Evolutionary conservation across 1,140 invertebrate genomes (phyloP).

Genomic region (Atta cephalotes): DNA sequence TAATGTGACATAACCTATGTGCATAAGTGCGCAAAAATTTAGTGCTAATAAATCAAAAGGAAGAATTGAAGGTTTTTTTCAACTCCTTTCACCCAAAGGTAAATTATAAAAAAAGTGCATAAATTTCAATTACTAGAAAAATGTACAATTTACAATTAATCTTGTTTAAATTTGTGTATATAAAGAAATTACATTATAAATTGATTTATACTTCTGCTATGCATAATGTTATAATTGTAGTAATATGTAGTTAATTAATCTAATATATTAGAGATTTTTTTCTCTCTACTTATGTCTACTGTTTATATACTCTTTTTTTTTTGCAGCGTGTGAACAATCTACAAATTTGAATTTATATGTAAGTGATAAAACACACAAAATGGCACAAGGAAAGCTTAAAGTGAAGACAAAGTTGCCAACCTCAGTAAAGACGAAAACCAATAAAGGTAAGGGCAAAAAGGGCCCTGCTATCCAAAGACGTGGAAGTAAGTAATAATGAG

Average conservation of each 20-base stretch:
- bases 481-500: conserved; percentile 82
- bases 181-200: not conserved
- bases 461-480: conserved; percentile 85
- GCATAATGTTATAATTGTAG: not conserved
- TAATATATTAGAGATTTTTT: not conserved
- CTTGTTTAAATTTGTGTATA: not conserved
- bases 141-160: not conserved
- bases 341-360: not conserved
- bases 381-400: conserved; percentile 89
- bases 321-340: not conserved
- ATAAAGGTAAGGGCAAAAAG: conserved; percentile 83
- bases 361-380: conserved; percentile 71
- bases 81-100: too few relatives aligned
- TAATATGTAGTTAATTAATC: not conserved
- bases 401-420: conserved; percentile 87
- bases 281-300: not conserved
- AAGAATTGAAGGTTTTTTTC: too few relatives aligned
- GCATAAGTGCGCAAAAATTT: not conserved
- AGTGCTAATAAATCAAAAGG: too few relatives aligned
- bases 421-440: conserved; percentile 81
- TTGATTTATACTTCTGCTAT: not conserved
- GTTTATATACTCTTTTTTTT: not conserved
- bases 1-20: not conserved
- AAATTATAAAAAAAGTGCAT: not conserved
- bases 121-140: not conserved